Base-by-base conservation (phyloP, 2,113 vertebrate genomes). In the Lagopus leucura region DNA sequence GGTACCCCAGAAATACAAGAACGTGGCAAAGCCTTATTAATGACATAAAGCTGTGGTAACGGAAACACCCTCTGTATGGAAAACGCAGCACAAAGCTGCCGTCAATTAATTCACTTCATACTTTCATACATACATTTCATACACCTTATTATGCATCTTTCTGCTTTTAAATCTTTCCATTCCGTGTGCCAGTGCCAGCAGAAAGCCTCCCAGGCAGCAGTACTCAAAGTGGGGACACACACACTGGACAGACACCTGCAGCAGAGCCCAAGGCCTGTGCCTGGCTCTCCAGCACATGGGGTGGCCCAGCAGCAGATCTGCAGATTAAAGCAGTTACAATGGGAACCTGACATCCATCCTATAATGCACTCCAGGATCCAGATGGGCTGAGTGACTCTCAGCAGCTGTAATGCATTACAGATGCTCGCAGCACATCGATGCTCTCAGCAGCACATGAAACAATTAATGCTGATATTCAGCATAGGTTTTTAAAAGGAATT, bases 331-430 rank as follows among this genome's bases (percentile, higher is more conserved):
- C 8, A 3, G 0, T 24, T 2, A 3, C 1, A 4, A 10, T 6
- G 17, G 69, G 28, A 43, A 5, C 5, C 19, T 4, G 28, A 42
- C 22, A 36, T 18, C 65, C 7, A 2, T 9, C 7, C 71, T 27
- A 1, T 30, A 8, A 17, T 54, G 6, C 9, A 0, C 1, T 13
- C 27, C 60, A 70, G 71, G n/a, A 8, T 47, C 27, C 12, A 1
- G 0, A 1, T 2, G 11, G 36, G 32, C 34, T 14, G 7, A 8
- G 3, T 3, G 18, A 48, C 43, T 30, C 4, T 2, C 1, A 0
- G n/a, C 3, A 0, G 32, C 4, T 0, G 0, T 9, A 55, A 58
- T 3, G 2, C 86, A 4, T 8, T 0, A 1, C 6, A 22, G 6
- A 14, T 1, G 2, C 13, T 28, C 63, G 43, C 2, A 2, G 52